Base-by-base conservation (phyloP, 1,140 invertebrate species). In the Trichonephila clavipes region DNA sequence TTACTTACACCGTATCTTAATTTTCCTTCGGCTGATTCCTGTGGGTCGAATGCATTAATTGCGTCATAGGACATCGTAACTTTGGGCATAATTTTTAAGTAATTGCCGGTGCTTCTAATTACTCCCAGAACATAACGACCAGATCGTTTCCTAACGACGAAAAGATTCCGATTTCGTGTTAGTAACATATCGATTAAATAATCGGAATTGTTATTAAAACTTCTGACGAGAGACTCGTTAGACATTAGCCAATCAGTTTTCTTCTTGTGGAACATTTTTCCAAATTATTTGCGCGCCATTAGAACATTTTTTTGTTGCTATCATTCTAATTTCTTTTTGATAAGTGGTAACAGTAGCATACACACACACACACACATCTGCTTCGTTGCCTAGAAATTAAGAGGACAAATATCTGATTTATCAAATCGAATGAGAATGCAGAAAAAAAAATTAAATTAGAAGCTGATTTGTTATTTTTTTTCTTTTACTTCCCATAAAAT, bases 121-220 rank as follows among this genome's bases (percentile, higher is more conserved):
- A 92, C 72, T 92, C 81, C 28, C 24, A 44, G 61, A 85, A 24
- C 77, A 69, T 92, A 92, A 92, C 72, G 90, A 85, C 59, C 62
- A 24, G 58, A 62, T 85, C 82, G 24, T 51, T 61, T 28, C 14
- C 62, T 92, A 92, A 92, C 90, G 90, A 92, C 81, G n/a, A 83
- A 92, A 92, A 92, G 82, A 85, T 92, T 85, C 58, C 61, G 59
- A 77, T 90, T 81, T 51, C 82, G 34, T 64, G 90, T 92, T 92
- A 92, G 34, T 92, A 92, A 44, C 90, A 92, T 92, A 92, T 92
- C 21, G 90, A 92, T 92, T 92, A 83, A 92, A 92, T 92, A 92
- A 92, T 92, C 90, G 90, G 90, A 92, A 92, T 92, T 92, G 90
- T 92, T 92, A 92, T 92, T 92, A 92, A 85, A 92, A 66, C 90